A percentile compares a stretch with the other conserved stretches of the same genome.
phyloP scores from a whole-genome alignment of 1,140 invertebrate species.

The Helicoverpa zea region DNA sequence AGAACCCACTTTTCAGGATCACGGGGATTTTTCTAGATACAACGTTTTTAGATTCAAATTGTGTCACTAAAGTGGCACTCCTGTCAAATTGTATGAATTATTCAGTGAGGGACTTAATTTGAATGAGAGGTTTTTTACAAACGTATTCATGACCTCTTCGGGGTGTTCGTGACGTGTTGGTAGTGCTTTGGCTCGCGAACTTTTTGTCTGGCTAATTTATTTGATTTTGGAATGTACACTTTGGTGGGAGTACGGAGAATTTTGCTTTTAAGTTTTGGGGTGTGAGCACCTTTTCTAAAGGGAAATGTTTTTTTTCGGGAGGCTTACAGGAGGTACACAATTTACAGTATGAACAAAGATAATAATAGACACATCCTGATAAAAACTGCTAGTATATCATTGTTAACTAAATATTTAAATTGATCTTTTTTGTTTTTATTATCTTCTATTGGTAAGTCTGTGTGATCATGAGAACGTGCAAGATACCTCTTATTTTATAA shows the following conservation, averaged over 20 bases:
- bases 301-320: no score
- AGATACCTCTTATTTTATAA: no score
- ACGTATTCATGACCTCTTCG: slow-evolving; percentile 40
- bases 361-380: no score
- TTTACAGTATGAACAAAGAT: no score
- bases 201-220: slow-evolving; percentile 1
- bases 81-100: slow-evolving; percentile 51
- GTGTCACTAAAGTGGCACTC: slow-evolving; percentile 40
- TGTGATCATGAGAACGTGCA: no score
- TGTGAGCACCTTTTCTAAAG: no score
- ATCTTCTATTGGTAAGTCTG: no score
- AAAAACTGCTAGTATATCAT: no score
- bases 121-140: slow-evolving; percentile 50
- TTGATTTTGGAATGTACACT: not conserved
- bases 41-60: slow-evolving; percentile 49
- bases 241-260: not conserved
- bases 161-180: slow-evolving; percentile 14
- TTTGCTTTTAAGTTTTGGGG: not conserved
- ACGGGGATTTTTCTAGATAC: slow-evolving; percentile 45
- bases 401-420: no score
- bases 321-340: no score
- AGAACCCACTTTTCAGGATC: slow-evolving; percentile 40
- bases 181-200: not conserved
- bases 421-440: no score
- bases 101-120: slow-evolving; percentile 45